Evolutionary conservation across 2,888 invertebrate species (phyloP).

Genomic region (Pantelozetes paolii): DNA sequence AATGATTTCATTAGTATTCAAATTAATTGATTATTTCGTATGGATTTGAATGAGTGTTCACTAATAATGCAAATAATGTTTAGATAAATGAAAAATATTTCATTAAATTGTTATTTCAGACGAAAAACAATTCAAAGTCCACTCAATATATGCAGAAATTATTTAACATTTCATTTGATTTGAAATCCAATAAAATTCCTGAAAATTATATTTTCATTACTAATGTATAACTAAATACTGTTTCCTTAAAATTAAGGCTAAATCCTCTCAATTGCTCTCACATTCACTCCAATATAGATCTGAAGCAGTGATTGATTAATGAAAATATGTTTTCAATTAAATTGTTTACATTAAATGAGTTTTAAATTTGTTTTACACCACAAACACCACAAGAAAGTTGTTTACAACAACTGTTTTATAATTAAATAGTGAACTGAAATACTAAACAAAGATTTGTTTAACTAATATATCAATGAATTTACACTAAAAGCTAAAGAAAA

Average conservation of each 20-base stretch:
- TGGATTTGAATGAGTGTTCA: background rate
- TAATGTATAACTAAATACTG: too few species aligned
- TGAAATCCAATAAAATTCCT: background rate
- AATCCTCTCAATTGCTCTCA: too few species aligned
- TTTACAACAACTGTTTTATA: background rate
- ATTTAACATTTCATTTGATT: background rate
- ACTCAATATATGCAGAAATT: too few species aligned
- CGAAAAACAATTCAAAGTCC: background rate
- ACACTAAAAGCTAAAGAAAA: too few species aligned
- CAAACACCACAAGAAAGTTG: background rate
- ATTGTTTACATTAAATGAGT: background rate
- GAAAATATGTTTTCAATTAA: background rate
- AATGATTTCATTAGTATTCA: too few species aligned
- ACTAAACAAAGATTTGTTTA: background rate
- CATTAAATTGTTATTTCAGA: background rate
- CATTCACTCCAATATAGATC: too few species aligned
- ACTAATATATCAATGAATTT: background rate
- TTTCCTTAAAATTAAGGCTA: too few species aligned
- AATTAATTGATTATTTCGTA: background rate
- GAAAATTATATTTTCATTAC: background rate
- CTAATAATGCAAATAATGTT: background rate
- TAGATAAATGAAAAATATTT: background rate
- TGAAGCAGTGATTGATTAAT: background rate
- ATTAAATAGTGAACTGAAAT: background rate
- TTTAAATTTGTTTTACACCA: background rate